Percentiles rank a stretch among this genome's conserved stretches.
phyloP scores from a whole-genome alignment of 2,113 vertebrate species.

The Varanus komodoensis region DNA sequence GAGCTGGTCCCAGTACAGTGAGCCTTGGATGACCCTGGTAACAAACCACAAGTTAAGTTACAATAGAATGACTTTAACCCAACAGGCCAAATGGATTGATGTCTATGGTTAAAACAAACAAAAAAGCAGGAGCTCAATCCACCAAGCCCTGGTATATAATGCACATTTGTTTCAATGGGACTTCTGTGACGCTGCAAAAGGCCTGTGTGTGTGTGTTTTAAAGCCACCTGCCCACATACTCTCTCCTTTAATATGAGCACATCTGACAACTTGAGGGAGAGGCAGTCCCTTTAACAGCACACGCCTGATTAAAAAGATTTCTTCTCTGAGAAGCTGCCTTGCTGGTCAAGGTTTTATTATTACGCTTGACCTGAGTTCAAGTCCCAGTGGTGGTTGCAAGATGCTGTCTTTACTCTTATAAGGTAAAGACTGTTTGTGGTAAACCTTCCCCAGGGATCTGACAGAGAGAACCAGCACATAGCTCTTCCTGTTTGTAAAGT shows the following conservation, averaged over 20 bases:
- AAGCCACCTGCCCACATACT: background rate
- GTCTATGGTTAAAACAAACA: background rate
- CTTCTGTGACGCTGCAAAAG: background rate
- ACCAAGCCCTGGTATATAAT: background rate
- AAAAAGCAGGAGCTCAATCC: background rate
- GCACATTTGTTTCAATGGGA: background rate
- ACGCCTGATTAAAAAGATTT: slow-evolving; percentile 9
- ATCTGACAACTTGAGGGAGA: slow-evolving; percentile 14
- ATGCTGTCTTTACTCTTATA: slow-evolving; percentile 46
- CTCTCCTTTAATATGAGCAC: background rate
- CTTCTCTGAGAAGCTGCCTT: background rate
- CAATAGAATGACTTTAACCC: background rate
- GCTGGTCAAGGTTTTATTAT: slow-evolving; percentile 36
- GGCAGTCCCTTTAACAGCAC: slow-evolving; percentile 22
- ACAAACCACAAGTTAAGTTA: background rate
- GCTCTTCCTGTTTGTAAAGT: slow-evolving; percentile 19
- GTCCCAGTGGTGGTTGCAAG: slow-evolving; percentile 15
- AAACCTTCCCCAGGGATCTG: background rate
- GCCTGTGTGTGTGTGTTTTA: background rate
- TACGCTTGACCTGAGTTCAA: slow-evolving; percentile 9
- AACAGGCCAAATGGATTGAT: background rate
- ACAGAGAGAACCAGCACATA: background rate
- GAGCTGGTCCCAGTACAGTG: background rate
- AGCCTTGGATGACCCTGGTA: background rate
- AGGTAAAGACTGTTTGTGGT: slow-evolving; percentile 17